Evolutionary conservation across 2,888 invertebrate species (phyloP).

Genomic region (Nephrotoma appendiculata): DNA sequence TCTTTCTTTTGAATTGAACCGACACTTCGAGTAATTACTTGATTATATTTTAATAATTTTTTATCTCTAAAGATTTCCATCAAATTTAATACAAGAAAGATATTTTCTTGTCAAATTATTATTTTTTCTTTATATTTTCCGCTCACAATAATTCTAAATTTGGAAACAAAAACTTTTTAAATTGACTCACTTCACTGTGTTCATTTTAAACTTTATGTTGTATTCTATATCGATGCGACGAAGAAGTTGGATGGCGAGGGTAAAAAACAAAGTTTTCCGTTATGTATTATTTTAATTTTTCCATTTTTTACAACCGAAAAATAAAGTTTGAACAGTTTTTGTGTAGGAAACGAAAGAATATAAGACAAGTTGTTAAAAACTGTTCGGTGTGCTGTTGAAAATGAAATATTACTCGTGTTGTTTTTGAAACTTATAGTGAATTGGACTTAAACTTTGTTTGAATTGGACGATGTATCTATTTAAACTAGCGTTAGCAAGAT

Average conservation of each 20-base stretch:
- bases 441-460: background rate
- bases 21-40: constrained; percentile 3
- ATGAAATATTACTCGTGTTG: background rate
- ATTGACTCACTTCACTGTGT: background rate
- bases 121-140: background rate
- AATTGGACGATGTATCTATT: no score
- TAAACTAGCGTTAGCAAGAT: no score
- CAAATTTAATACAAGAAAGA: background rate
- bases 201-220: background rate
- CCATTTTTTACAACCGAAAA: background rate
- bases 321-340: background rate
- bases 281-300: background rate
- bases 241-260: background rate
- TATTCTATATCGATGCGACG: background rate
- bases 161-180: background rate
- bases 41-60: background rate
- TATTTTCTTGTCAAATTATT: constrained; percentile 1
- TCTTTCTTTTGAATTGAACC: background rate
- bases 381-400: background rate
- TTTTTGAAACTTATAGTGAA: background rate
- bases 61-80: constrained; percentile 2
- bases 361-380: background rate
- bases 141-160: background rate
- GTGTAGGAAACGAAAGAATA: background rate
- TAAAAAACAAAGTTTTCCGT: background rate